Base-by-base conservation (phyloP, 2,888 invertebrate species). In the Nemurella pictetii region DNA sequence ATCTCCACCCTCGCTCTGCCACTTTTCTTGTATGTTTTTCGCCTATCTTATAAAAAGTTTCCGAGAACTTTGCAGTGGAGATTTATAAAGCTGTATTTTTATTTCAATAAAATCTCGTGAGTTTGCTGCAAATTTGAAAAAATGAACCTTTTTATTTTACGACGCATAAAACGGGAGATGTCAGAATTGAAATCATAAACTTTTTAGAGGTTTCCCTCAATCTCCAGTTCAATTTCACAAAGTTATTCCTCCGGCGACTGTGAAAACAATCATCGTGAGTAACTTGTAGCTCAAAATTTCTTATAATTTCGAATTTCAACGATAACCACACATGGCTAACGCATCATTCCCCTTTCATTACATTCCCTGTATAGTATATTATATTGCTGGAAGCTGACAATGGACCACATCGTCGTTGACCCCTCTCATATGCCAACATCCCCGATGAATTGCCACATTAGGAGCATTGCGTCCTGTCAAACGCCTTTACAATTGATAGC, bases 381-480 rank as follows among this genome's bases (percentile, higher is more conserved):
- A n/a, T n/a, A n/a, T n/a, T n/a, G n/a, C 9, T 55, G 15, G 55
- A 2, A 12, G 55, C 55, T 12, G 55, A 55, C 55, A 55, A 55
- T 55, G 55, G 55, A 55, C 55, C 55, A 12, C 55, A 55, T 55
- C 55, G 5, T 20, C 55, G 20, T 12, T 55, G 55, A 55, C 55
- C 55, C 55, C 55, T 12, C 35, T 20, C 20, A 20, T 55, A 55
- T 55, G 12, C 55, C 55, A 55, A 55, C 55, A 55, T 55, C 55
- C 55, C 55, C 9, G 55, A 55, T 55, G 55, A 55, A 55, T 55
- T 55, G 75, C 26, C 75, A 27, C 28, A 75, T 75, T 75, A 75
- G n/a, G 20, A 30, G 78, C 78, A 78, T 29, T 30, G 78, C 20
- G 78, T 78, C 78, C 26, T 78, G 78, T 78, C 78, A 78, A 25